phyloP scores from a whole-genome alignment of 1,140 invertebrate genomes.

The Araneus ventricosus region DNA sequence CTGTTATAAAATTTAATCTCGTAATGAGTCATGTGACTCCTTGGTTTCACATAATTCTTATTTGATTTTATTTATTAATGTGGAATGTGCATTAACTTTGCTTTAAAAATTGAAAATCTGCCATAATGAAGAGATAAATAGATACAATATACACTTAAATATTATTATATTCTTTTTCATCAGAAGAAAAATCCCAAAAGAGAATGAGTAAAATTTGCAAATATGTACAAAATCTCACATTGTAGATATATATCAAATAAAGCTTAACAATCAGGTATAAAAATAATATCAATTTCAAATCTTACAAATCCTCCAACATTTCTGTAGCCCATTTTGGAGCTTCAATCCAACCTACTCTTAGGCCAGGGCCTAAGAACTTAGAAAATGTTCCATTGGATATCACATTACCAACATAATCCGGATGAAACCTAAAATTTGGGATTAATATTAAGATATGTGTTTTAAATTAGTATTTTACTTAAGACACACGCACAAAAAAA shows the following conservation, averaged over 20 bases:
- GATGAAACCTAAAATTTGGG: constrained; percentile 46
- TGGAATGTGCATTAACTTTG: no score
- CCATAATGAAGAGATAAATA: no score
- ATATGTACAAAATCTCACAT: background rate
- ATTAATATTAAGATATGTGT: background rate
- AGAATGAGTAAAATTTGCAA: background rate
- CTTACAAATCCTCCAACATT: constrained; percentile 55
- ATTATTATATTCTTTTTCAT: no score
- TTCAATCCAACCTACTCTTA: constrained; percentile 86
- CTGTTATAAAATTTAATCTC: no score
- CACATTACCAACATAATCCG: constrained; percentile 82
- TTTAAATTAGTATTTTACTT: background rate
- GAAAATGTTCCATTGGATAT: constrained; percentile 86
- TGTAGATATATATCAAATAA: background rate
- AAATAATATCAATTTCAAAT: background rate
- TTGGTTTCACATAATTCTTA: no score
- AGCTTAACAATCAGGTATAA: background rate
- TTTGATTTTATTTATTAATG: no score
- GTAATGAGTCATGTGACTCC: no score
- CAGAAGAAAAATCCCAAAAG: no score
- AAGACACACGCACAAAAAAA: no score
- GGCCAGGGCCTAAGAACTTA: constrained; percentile 85
- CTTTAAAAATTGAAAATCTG: no score
- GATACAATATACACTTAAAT: no score
- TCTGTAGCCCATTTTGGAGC: constrained; percentile 79